phyloP scores from a whole-genome alignment of 2,113 vertebrate species.

The Calcarius ornatus region DNA sequence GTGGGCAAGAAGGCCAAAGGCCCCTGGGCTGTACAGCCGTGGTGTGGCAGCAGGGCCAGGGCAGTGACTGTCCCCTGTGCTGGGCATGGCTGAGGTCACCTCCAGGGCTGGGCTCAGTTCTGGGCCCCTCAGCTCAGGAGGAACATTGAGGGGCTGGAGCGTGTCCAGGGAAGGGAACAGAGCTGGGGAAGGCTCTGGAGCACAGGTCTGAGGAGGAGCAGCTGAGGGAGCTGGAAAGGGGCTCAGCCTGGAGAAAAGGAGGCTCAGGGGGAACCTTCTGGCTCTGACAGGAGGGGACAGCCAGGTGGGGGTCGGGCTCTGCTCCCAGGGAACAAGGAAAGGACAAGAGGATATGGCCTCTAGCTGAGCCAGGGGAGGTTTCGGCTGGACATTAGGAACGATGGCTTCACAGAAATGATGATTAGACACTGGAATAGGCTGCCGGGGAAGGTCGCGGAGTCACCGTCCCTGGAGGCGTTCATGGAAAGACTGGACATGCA shows the following conservation, averaged over 20 bases:
- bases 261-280: fast-evolving
- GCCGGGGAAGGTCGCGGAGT: background rate
- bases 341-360: too few relatives aligned
- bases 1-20: fast-evolving
- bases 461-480: background rate
- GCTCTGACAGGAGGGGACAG: background rate
- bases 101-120: background rate
- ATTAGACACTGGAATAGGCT: too few relatives aligned
- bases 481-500: background rate
- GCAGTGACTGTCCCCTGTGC: background rate
- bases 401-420: background rate
- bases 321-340: background rate
- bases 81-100: background rate
- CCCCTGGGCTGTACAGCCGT: fast-evolving
- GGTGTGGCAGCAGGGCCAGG: background rate
- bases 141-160: background rate
- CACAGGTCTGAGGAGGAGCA: background rate
- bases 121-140: background rate
- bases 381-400: background rate
- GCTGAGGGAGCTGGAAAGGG: background rate
- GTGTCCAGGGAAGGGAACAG: fast-evolving
- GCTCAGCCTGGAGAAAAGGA: background rate
- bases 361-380: background rate
- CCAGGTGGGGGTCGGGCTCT: background rate
- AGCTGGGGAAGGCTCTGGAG: background rate